Evolutionary conservation across 2,113 vertebrate genomes (phyloP), one percentile per base, ranked within the genome.

Genomic region (Corapipo altera): DNA sequence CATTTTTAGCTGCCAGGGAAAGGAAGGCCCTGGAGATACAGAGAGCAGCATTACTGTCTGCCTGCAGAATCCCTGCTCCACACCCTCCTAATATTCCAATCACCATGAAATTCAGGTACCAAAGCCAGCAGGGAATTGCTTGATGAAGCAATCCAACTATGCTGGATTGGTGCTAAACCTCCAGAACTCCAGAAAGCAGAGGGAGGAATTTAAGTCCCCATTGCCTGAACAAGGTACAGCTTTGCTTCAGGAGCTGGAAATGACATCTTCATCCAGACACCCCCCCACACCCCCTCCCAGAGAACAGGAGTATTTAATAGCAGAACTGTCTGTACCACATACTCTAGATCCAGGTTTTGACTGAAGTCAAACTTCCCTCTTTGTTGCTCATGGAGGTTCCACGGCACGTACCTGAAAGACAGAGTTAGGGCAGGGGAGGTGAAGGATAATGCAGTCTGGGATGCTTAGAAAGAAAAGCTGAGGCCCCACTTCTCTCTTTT

Each of bases 341-440:
- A 99, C 99, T 98, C 97, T 57, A 99, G 96, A 95, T 99, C 99
- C 96, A 99, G 97, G 83, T 98, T 98, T 37, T 89, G 97, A 9
- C 97, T 98, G 97, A 99, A 99, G 97, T 98, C 98, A 85, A 99
- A 99, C 37, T 96, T 97, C 22, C 97, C 98, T 96, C 97, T 98
- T 76, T 98, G 96, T n/a, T 98, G 98, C 35, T 99, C 98, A 11
- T 99, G 99, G 33, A 99, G 98, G 96, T 98, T 99, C 99, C 99
- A 99, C 0, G 99, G 98, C 49, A 99, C 99, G 1, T 98, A 98
- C 86, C 99, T 99, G 96, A 33, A 96, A 67, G 6, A 70, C 48
- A 84, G 44, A 58, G 54, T 2, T 2, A 76, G 54, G 78, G 41
- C 54, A 75, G 62, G 0, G 51, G 11, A 65, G 52, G 30, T 14